Percentiles rank a stretch among this genome's conserved stretches.
Evolutionary conservation across 2,888 invertebrate species (phyloP).

Genomic region (Coelogynopora nodosa): DNA sequence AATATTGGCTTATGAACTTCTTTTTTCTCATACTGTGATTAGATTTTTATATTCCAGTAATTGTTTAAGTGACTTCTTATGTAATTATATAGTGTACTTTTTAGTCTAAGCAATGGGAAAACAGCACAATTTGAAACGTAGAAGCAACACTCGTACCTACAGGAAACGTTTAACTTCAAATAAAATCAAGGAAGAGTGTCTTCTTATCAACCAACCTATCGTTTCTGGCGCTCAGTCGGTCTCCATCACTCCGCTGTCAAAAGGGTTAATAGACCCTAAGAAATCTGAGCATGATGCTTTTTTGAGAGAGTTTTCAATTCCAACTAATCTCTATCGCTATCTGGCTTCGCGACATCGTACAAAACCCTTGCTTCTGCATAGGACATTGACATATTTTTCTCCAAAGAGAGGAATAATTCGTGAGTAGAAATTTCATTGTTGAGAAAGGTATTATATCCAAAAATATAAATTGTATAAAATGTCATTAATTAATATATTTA

Average conservation of each 20-base stretch:
- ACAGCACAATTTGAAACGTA: not conserved
- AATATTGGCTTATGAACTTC: no score
- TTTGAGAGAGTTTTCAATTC: slow-evolving; percentile 35
- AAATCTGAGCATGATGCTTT: slow-evolving; percentile 41
- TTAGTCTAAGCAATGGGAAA: not conserved
- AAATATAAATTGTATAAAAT: no score
- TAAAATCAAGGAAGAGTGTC: not conserved
- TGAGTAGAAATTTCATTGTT: no score
- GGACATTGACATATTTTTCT: slow-evolving; percentile 36
- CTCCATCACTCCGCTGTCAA: not conserved
- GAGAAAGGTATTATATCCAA: no score
- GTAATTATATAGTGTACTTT: no score
- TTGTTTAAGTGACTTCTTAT: no score
- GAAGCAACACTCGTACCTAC: not conserved
- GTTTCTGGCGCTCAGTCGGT: not conserved
- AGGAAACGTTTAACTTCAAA: not conserved
- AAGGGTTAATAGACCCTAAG: not conserved
- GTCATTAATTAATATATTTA: no score
- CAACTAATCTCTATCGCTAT: slow-evolving; percentile 46
- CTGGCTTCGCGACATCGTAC: slow-evolving; percentile 40
- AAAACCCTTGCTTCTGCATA: slow-evolving; percentile 27
- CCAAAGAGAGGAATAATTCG: no score
- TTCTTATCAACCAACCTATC: not conserved
- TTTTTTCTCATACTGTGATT: no score
- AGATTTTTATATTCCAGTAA: no score